A percentile compares a stretch with the other conserved stretches of the same genome.
These are phyloP conservation scores for Cyphomyrus plagiostoma DNA, from an alignment of 2,113 vertebrate genomes.

Conservation along the genomic window DNA sequence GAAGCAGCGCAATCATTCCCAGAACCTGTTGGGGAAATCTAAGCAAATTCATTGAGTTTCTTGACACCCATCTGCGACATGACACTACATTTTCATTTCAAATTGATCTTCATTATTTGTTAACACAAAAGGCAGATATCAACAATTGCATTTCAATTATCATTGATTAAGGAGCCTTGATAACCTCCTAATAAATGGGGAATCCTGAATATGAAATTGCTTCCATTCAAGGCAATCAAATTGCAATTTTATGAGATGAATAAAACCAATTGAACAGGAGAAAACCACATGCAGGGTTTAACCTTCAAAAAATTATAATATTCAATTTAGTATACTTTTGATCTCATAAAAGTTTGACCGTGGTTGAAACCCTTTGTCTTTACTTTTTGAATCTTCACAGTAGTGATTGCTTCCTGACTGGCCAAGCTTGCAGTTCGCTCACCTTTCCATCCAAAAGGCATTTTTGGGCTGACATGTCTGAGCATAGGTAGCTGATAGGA, in stretches of 20 bases:
- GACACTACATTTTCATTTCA: constrained; percentile 40
- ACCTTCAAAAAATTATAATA: constrained; percentile 32
- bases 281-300: constrained; percentile 47
- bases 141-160: constrained; percentile 67
- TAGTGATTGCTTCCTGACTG: background rate
- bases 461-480: background rate
- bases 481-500: background rate
- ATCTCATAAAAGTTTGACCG: background rate
- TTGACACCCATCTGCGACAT: background rate
- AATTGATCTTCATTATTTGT: constrained; percentile 59
- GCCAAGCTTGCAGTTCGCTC: background rate
- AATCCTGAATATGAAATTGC: constrained; percentile 64
- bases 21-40: background rate
- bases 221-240: constrained; percentile 62
- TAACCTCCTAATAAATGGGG: constrained; percentile 51
- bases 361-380: background rate
- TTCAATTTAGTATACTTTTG: constrained; percentile 14
- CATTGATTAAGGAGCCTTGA: constrained; percentile 52
- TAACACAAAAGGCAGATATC: constrained; percentile 57
- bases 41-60: background rate
- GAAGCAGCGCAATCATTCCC: constrained; percentile 5
- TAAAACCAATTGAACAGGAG: constrained; percentile 59
- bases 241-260: constrained; percentile 64
- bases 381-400: background rate
- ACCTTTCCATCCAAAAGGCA: background rate